phyloP scores from a whole-genome alignment of 30 jellyfish, hydroid and myxozoan genomes.

The Nemopilema nomurai region DNA sequence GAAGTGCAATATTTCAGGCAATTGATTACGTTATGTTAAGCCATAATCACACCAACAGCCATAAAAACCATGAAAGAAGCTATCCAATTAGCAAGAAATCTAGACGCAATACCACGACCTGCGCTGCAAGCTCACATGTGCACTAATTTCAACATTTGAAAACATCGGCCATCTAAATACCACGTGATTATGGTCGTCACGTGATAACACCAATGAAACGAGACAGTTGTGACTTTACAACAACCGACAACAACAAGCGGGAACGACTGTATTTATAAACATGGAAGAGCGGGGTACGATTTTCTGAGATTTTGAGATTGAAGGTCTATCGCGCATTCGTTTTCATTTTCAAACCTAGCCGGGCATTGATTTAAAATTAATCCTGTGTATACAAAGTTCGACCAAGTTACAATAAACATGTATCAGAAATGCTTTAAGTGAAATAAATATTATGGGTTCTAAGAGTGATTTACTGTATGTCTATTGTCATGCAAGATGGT shows the following conservation, averaged over 20 bases:
- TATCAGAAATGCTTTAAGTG: not conserved
- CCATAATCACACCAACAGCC: not conserved
- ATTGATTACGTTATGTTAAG: not conserved
- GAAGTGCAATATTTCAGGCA: not conserved
- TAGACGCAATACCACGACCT: not conserved
- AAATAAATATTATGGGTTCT: not conserved
- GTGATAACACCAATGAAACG: constrained; percentile 1
- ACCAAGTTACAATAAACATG: not conserved
- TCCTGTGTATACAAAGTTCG: not conserved
- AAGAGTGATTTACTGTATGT: not conserved
- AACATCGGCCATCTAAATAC: not conserved
- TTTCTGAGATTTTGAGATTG: not conserved
- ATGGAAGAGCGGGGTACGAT: not conserved
- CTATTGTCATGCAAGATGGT: not conserved
- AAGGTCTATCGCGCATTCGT: constrained; percentile 2
- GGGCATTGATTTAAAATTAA: not conserved
- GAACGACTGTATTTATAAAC: not conserved
- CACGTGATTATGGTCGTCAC: constrained; percentile 18
- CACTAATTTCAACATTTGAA: not conserved
- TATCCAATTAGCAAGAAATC: not conserved
- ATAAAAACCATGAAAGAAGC: not conserved
- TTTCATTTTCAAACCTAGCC: not conserved
- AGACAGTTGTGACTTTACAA: not conserved
- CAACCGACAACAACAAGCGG: too few species aligned
- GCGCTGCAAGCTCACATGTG: not conserved